These are phyloP conservation scores for Rhinichthys osculus DNA, from an alignment of 2,797 vertebrate species.

Conservation along the genomic window DNA sequence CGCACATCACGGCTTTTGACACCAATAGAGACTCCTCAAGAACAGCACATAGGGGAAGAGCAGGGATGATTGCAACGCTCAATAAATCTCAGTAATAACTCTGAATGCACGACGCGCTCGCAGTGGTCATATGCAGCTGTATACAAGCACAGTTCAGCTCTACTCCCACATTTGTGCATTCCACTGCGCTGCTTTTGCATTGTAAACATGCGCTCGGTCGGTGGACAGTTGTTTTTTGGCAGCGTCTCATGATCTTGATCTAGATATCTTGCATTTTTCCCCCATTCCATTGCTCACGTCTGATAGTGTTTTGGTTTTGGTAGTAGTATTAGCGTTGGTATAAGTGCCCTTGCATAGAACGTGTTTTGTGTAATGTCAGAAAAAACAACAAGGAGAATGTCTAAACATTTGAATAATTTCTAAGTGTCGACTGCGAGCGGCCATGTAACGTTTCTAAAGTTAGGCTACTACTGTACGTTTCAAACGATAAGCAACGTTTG, in stretches of 20 bases:
- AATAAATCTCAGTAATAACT: slow-evolving; percentile 34
- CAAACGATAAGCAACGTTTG: too few species aligned
- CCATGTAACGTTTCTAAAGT: too few species aligned
- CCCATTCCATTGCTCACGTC: background rate
- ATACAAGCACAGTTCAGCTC: background rate
- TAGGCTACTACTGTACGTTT: too few species aligned
- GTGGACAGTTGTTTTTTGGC: too few species aligned
- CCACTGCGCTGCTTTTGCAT: background rate
- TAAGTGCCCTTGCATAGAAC: too few species aligned
- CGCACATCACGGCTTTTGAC: slow-evolving; percentile 8
- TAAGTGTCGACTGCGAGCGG: too few species aligned
- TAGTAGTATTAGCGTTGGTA: background rate
- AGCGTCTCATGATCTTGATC: background rate
- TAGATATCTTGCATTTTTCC: background rate
- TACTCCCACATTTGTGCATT: background rate
- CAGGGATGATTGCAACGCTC: slow-evolving; percentile 6
- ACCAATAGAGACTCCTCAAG: slow-evolving; percentile 14
- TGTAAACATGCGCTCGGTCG: background rate
- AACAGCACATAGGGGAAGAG: background rate
- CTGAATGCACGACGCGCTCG: background rate
- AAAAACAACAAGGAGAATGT: too few species aligned
- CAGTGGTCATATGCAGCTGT: background rate
- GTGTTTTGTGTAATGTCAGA: too few species aligned
- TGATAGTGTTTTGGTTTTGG: background rate
- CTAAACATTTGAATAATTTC: too few species aligned